Evolutionary conservation across 2,113 vertebrate species (phyloP).

Genomic region (Gracilinanus agilis): DNA sequence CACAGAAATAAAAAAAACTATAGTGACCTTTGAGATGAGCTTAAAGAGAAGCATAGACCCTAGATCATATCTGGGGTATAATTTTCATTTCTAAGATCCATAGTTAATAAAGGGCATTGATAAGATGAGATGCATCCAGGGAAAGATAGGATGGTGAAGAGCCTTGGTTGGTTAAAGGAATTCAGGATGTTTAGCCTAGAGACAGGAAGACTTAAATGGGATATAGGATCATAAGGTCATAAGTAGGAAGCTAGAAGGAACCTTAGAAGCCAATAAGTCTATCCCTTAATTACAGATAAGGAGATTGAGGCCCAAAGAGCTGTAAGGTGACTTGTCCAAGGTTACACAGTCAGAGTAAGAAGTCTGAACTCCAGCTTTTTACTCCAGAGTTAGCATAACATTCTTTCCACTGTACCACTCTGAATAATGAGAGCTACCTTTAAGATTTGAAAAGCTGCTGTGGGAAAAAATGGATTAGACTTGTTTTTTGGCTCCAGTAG

Average conservation of each 20-base stretch:
- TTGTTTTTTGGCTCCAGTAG: background rate
- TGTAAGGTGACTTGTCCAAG: too few species aligned
- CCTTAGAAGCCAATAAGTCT: too few species aligned
- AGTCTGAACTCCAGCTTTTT: background rate
- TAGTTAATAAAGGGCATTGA: background rate
- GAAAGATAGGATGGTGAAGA: background rate
- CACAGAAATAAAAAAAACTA: background rate
- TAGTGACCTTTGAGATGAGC: background rate
- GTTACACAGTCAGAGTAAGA: background rate
- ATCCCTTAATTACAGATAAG: too few species aligned
- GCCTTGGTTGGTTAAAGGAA: background rate
- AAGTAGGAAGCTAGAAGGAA: background rate
- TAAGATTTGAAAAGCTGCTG: background rate
- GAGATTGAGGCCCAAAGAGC: background rate
- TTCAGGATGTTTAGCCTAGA: background rate
- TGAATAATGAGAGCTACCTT: background rate
- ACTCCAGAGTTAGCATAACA: background rate
- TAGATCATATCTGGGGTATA: background rate
- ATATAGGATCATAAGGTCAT: too few species aligned
- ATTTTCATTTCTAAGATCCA: background rate
- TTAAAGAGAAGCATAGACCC: background rate
- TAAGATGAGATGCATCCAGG: background rate
- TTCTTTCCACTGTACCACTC: background rate
- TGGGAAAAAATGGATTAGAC: background rate
- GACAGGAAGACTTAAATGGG: background rate